Evolutionary conservation across 2,888 invertebrate genomes (phyloP).

Genomic region (Tenthredo scrophulariae): DNA sequence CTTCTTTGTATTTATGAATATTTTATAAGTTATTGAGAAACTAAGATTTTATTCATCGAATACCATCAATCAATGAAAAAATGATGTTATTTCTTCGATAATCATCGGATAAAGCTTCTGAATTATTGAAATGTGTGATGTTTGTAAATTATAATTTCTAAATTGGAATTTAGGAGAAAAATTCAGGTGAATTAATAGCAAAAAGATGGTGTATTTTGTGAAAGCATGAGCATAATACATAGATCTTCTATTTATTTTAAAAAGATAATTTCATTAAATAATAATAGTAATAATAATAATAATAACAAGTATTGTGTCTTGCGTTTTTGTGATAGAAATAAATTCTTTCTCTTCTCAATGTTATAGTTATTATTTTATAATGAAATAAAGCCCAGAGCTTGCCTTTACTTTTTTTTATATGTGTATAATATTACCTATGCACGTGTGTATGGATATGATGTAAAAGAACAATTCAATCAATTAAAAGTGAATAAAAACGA

Average conservation of each 20-base stretch:
- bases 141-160: background rate
- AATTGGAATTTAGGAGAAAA: background rate
- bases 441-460: background rate
- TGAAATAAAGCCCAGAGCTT: background rate
- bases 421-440: background rate
- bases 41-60: too few species aligned
- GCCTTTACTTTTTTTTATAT: background rate
- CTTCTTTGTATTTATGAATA: background rate
- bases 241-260: constrained; percentile 61
- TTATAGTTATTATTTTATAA: background rate
- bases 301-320: constrained; percentile 55
- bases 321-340: background rate
- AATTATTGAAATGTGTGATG: background rate
- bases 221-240: constrained; percentile 67
- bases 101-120: background rate
- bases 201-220: constrained; percentile 67
- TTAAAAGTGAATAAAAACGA: background rate
- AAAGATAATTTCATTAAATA: constrained; percentile 64
- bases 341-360: background rate
- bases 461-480: background rate
- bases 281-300: constrained; percentile 57
- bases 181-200: constrained; percentile 12
- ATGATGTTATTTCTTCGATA: background rate
- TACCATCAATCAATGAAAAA: too few species aligned
- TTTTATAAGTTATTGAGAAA: background rate